phyloP scores from a whole-genome alignment of 2,888 invertebrate genomes.

The Cybosia mesomella region DNA sequence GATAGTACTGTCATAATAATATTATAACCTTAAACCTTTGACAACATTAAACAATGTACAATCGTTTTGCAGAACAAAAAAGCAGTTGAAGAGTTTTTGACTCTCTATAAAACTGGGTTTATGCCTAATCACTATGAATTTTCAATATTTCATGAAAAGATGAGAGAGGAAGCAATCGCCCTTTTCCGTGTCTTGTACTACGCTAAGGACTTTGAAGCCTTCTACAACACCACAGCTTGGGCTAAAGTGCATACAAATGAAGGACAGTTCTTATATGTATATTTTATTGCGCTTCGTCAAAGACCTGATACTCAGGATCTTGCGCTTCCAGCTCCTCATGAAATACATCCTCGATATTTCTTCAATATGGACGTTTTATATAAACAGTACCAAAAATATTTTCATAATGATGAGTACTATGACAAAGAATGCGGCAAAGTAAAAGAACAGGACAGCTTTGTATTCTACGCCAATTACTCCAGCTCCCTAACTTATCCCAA shows the following conservation, averaged over 20 bases:
- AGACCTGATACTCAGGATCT: conserved; percentile 86
- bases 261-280: conserved; percentile 88
- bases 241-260: conserved; percentile 88
- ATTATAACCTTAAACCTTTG: too few species aligned
- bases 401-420: conserved; percentile 57
- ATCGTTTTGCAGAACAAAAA: conserved; percentile 71
- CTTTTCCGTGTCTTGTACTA: conserved; percentile 87
- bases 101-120: conserved; percentile 75
- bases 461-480: conserved; percentile 87
- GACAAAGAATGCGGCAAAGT: conserved; percentile 34
- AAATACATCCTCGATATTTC: conserved; percentile 89
- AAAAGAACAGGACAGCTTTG: conserved; percentile 72
- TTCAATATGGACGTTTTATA: conserved; percentile 86
- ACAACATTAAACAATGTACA: too few species aligned
- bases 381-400: conserved; percentile 75
- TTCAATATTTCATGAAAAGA: conserved; percentile 79
- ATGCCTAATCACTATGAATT: conserved; percentile 81
- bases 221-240: conserved; percentile 87
- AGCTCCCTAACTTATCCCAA: conserved; percentile 82
- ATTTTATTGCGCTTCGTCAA: conserved; percentile 87
- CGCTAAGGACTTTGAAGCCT: conserved; percentile 88
- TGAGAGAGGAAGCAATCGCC: conserved; percentile 81
- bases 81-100: conserved; percentile 77
- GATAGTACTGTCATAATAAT: too few species aligned
- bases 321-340: conserved; percentile 89